phyloP scores from a whole-genome alignment of 1,140 invertebrate species.

The Zaprionus ornatus region DNA sequence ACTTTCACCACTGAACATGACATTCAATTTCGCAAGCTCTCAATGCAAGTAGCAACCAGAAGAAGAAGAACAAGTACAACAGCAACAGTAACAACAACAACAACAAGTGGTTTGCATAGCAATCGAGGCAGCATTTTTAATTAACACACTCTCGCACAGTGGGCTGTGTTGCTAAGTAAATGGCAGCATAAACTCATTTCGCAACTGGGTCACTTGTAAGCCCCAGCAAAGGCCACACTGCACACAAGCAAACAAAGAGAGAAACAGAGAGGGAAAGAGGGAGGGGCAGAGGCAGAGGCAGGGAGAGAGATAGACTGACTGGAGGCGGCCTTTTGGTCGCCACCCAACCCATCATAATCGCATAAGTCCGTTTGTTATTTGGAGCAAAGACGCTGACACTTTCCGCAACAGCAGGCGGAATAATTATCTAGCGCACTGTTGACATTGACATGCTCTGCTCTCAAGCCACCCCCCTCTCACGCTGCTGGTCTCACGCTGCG shows the following conservation, averaged over 20 bases:
- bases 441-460: conserved; percentile 67
- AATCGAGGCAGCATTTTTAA: conserved; percentile 40
- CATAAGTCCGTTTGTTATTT: conserved; percentile 71
- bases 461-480: neutral
- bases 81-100: neutral
- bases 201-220: conserved; percentile 53
- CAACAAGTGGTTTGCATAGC: conserved; percentile 31
- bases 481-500: conserved; percentile 46
- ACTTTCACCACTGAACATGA: conserved; percentile 8
- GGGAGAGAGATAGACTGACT: neutral
- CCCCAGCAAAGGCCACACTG: conserved; percentile 42
- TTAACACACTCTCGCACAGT: conserved; percentile 26
- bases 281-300: neutral
- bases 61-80: conserved; percentile 32
- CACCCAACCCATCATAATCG: conserved; percentile 46
- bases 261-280: neutral
- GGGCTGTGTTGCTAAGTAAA: conserved; percentile 14
- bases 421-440: conserved; percentile 72
- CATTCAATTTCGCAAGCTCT: conserved; percentile 19
- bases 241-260: conserved; percentile 19
- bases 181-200: conserved; percentile 32
- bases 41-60: neutral
- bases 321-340: conserved; percentile 3
- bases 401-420: conserved; percentile 22
- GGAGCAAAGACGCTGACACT: conserved; percentile 56